phyloP scores from a whole-genome alignment of 2,888 invertebrate genomes.

The Scaptomyza flava region DNA sequence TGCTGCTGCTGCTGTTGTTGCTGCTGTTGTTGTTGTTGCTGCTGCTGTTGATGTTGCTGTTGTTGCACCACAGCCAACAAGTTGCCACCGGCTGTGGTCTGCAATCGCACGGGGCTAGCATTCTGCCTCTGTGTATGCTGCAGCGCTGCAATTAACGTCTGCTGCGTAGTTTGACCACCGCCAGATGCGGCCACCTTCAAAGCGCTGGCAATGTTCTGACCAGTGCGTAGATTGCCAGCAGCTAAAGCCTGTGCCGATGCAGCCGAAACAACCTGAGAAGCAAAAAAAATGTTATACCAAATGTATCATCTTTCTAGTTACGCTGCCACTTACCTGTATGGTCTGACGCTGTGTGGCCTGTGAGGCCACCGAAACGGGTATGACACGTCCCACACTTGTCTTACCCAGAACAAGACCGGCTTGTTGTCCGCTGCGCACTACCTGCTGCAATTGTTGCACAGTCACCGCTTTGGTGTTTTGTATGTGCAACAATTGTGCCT shows the following conservation, averaged over 20 bases:
- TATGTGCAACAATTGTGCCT: constrained; percentile 89
- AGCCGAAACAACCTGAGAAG: constrained; percentile 86
- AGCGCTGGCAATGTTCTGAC: constrained; percentile 85
- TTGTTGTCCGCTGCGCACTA: constrained; percentile 87
- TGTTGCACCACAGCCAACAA: constrained; percentile 87
- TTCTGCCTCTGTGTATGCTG: constrained; percentile 86
- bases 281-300: background rate
- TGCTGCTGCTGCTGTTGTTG: constrained; percentile 84
- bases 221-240: constrained; percentile 85
- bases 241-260: constrained; percentile 85
- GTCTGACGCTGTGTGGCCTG: constrained; percentile 86
- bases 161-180: constrained; percentile 85
- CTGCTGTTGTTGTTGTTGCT: constrained; percentile 85
- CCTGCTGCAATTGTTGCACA: constrained; percentile 91
- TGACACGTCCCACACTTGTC: constrained; percentile 87
- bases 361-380: constrained; percentile 88
- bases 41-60: constrained; percentile 79
- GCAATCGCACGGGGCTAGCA: constrained; percentile 87
- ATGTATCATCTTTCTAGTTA: background rate
- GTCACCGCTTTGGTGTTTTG: constrained; percentile 88
- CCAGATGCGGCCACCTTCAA: constrained; percentile 85
- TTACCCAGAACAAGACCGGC: constrained; percentile 87
- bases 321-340: constrained; percentile 83
- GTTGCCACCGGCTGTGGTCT: constrained; percentile 85
- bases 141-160: constrained; percentile 86